Evolutionary conservation across 2,797 vertebrate genomes (phyloP), one percentile per base, ranked within the genome.

Genomic region (Eleutherodactylus coqui): DNA sequence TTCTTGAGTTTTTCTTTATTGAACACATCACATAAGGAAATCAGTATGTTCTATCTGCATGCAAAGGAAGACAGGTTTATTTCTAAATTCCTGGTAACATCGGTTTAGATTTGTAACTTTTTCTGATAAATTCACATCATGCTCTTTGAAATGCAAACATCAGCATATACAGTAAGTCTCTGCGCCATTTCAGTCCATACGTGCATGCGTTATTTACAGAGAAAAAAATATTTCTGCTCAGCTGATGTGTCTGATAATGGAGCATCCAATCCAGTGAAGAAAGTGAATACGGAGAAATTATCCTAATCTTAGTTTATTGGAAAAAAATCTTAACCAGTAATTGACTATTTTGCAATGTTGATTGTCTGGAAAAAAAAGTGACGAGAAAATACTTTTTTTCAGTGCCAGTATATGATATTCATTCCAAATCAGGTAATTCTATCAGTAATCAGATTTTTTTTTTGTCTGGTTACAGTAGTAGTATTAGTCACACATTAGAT

Each of bases 141-240:
- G 97, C 97, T 91, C 93, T 91, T 91, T 91, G 89, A 91, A 95
- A 94, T 92, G 94, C 95, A 96, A 95, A 94, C 93, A 93, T 95
- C 95, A 92, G 92, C 83, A 89, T 83, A 90, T 79, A n/a, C n/a
- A n/a, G n/a, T n/a, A 89, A 90, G 88, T 86, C 83, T 49, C 24
- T 83, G 47, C 80, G 72, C 88, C 89, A 90, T 93, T 92, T 90
- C 77, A 79, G 90, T 89, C 83, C 83, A 88, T 86, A 93, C 60
- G 89, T 91, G 93, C 97, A 96, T 97, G 97, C 97, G 95, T 93
- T 95, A 96, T 96, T 94, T 96, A 96, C 95, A 94, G 86, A 72
- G 7, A 69, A 17, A 67, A 82, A 83, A 76, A 11, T 58, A 85
- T 75, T 62, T 13, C 62, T 86, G 82, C 76, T 88, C 82, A 43